A percentile compares a stretch with the other conserved stretches of the same genome.
These are phyloP conservation scores for Hypsibius dujardini DNA, from an alignment of 1,140 invertebrate genomes.

Conservation along the genomic window DNA sequence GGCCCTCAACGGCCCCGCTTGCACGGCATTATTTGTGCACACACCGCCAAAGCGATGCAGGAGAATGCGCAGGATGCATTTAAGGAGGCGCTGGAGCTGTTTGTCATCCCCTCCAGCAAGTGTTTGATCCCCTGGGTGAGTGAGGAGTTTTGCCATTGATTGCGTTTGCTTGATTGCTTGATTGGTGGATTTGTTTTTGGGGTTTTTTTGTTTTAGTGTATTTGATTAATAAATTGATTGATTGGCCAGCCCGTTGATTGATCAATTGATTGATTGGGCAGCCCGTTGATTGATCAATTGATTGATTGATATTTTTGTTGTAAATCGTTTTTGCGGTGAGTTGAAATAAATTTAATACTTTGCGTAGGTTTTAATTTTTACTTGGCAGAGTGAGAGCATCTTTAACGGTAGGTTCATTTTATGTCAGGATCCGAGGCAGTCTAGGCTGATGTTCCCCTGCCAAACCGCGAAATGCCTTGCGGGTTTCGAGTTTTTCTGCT, in stretches of 20 bases:
- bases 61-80: not conserved
- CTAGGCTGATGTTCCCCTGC: not conserved
- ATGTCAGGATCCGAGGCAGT: slow-evolving; percentile 11
- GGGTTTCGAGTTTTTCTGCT: not conserved
- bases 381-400: too few species aligned
- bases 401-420: not conserved
- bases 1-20: not conserved
- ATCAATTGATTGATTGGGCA: too few species aligned
- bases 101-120: slow-evolving; percentile 5
- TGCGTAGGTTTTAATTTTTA: too few species aligned
- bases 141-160: not conserved
- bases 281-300: too few species aligned
- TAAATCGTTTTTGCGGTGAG: too few species aligned
- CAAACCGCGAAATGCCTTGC: not conserved
- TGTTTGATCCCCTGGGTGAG: not conserved
- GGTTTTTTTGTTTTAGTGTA: too few species aligned
- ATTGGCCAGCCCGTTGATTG: too few species aligned
- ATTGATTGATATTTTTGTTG: too few species aligned
- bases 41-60: not conserved
- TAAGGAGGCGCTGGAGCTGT: not conserved
- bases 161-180: too few species aligned
- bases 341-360: too few species aligned
- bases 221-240: too few species aligned
- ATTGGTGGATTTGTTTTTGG: too few species aligned
- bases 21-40: not conserved